phyloP scores from a whole-genome alignment of 2,113 vertebrate species.

The Hippocampus barbouri region DNA sequence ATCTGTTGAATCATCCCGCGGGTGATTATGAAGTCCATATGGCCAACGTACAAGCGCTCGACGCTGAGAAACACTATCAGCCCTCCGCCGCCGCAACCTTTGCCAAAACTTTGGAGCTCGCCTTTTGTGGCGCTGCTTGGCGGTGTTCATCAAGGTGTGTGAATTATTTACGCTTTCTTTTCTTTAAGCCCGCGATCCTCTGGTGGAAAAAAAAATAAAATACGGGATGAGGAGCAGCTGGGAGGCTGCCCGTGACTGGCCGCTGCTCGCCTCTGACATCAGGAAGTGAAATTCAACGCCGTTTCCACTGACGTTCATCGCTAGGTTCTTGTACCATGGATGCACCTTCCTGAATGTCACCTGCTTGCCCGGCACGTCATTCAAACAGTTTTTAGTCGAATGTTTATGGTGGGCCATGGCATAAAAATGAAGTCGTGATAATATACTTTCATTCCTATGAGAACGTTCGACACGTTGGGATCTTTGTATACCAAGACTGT shows the following conservation, averaged over 20 bases:
- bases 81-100: constrained; percentile 26
- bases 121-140: constrained; percentile 70
- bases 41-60: constrained; percentile 69
- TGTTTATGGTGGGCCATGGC: too few relatives aligned
- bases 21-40: constrained; percentile 78
- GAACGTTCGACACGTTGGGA: too few relatives aligned
- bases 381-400: constrained; percentile 13
- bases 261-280: constrained; percentile 56
- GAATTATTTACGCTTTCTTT: constrained; percentile 82
- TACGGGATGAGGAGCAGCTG: constrained; percentile 77
- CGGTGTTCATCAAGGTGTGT: constrained; percentile 69
- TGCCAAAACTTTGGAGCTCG: constrained; percentile 75
- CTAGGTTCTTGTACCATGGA: constrained; percentile 62
- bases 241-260: constrained; percentile 70
- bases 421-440: too few relatives aligned
- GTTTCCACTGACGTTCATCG: constrained; percentile 69
- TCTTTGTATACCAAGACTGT: too few relatives aligned
- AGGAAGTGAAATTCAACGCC: constrained; percentile 74
- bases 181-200: constrained; percentile 70
- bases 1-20: constrained; percentile 72
- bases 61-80: constrained; percentile 69
- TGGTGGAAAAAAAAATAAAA: constrained; percentile 58
- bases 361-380: constrained; percentile 11
- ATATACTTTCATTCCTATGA: too few relatives aligned
- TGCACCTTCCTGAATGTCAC: constrained; percentile 56